Conservation (phyloP, 2,888 invertebrate species). For the Melinopterus prodromus region DNA sequence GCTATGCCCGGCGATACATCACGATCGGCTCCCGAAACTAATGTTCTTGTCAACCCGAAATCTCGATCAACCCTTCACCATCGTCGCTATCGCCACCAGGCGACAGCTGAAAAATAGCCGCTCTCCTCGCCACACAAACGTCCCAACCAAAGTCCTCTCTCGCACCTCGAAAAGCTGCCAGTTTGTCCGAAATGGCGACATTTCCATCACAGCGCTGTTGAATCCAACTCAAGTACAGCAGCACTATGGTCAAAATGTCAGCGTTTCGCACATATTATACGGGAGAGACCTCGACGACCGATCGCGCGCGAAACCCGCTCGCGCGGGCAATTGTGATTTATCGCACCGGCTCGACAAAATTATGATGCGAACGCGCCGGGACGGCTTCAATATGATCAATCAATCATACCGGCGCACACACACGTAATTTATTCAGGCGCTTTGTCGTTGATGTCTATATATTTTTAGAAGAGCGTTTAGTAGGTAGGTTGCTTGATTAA, state of each 20-base stretch:
- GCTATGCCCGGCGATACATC: slow-evolving; percentile 35
- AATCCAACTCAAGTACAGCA: slow-evolving; percentile 56
- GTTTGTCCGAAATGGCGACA: slow-evolving; percentile 56
- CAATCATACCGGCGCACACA: background rate
- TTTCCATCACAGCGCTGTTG: slow-evolving; percentile 61
- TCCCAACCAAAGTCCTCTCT: background rate
- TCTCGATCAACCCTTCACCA: slow-evolving; percentile 50
- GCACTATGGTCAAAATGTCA: slow-evolving; percentile 63
- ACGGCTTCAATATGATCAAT: background rate
- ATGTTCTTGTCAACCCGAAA: slow-evolving; percentile 50
- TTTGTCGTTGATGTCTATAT: background rate
- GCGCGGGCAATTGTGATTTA: background rate
- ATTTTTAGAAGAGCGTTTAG: background rate
- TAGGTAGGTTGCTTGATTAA: background rate
- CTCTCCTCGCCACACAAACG: slow-evolving; percentile 40
- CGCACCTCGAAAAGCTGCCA: slow-evolving; percentile 38
- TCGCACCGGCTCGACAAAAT: background rate
- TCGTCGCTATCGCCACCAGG: slow-evolving; percentile 43
- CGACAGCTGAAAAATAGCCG: slow-evolving; percentile 53
- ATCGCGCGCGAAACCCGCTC: background rate
- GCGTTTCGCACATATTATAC: slow-evolving; percentile 56
- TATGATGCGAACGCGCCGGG: background rate
- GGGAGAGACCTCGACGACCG: background rate
- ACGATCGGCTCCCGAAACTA: slow-evolving; percentile 43
- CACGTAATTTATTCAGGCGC: background rate